These are phyloP conservation scores for Nysson spinosus DNA, from an alignment of 2,888 invertebrate species.

Conservation along the genomic window DNA sequence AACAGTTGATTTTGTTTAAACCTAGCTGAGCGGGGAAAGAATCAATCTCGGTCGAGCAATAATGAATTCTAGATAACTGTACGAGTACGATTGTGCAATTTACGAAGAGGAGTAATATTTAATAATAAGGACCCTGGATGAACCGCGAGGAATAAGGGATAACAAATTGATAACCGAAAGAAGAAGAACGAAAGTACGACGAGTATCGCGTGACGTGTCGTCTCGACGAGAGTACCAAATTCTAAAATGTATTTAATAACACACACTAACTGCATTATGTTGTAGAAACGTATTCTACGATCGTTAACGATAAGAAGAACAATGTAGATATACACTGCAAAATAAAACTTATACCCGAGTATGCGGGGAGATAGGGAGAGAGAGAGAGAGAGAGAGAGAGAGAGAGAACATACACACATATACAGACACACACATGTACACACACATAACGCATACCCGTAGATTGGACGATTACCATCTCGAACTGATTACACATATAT, in stretches of 20 bases:
- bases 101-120: not conserved
- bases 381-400: slow-evolving; percentile 14
- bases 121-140: not conserved
- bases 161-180: slow-evolving; percentile 35
- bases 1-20: too few relatives aligned
- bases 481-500: slow-evolving; percentile 62
- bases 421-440: slow-evolving; percentile 14
- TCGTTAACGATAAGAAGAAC: slow-evolving; percentile 63
- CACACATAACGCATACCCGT: slow-evolving; percentile 45
- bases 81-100: not conserved
- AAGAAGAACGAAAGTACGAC: slow-evolving; percentile 56
- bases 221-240: slow-evolving; percentile 75
- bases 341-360: slow-evolving; percentile 6
- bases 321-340: slow-evolving; percentile 52
- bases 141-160: slow-evolving; percentile 11
- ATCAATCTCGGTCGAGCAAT: not conserved
- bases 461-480: slow-evolving; percentile 68
- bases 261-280: slow-evolving; percentile 67
- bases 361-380: slow-evolving; percentile 8
- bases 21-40: too few relatives aligned
- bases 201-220: slow-evolving; percentile 58
- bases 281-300: slow-evolving; percentile 67
- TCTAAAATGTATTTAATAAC: slow-evolving; percentile 74
- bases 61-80: not conserved
- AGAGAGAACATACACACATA: slow-evolving; percentile 9